phyloP scores from a whole-genome alignment of 2,113 vertebrate genomes.

The Mormyrus lacerda region DNA sequence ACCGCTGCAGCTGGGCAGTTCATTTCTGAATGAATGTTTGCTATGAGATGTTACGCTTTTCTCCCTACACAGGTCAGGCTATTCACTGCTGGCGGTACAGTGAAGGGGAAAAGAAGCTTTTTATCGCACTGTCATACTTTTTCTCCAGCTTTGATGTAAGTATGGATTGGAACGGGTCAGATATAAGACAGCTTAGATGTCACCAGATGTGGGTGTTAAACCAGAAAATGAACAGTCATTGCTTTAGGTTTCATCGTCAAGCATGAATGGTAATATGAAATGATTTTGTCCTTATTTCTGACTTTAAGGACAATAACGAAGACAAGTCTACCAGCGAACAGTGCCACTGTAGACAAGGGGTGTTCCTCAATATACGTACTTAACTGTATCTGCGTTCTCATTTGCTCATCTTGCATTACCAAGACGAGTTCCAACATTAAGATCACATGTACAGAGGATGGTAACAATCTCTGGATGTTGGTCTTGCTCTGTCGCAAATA shows the following conservation, averaged over 20 bases:
- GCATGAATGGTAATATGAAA: neutral
- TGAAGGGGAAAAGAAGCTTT: conserved; percentile 36
- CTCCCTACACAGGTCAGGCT: conserved; percentile 32
- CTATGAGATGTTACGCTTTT: neutral
- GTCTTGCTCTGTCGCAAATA: neutral
- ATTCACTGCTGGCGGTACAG: conserved; percentile 48
- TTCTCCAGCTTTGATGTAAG: conserved; percentile 41
- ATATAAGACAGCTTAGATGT: neutral
- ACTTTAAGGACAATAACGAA: neutral
- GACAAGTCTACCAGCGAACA: neutral
- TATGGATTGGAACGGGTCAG: conserved; percentile 14
- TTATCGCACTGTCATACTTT: conserved; percentile 43
- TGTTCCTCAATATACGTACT: neutral
- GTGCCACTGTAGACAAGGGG: neutral
- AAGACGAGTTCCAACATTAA: neutral
- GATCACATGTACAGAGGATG: neutral
- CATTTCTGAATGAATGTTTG: neutral
- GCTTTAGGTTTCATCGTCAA: neutral
- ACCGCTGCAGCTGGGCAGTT: neutral
- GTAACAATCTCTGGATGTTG: neutral
- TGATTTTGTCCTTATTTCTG: neutral
- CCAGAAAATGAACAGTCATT: neutral
- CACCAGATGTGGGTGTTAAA: neutral
- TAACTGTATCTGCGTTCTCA: neutral
- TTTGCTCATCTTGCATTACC: neutral